Base-by-base conservation (phyloP, 2,888 invertebrate genomes). In the Uloborus plumipes region DNA sequence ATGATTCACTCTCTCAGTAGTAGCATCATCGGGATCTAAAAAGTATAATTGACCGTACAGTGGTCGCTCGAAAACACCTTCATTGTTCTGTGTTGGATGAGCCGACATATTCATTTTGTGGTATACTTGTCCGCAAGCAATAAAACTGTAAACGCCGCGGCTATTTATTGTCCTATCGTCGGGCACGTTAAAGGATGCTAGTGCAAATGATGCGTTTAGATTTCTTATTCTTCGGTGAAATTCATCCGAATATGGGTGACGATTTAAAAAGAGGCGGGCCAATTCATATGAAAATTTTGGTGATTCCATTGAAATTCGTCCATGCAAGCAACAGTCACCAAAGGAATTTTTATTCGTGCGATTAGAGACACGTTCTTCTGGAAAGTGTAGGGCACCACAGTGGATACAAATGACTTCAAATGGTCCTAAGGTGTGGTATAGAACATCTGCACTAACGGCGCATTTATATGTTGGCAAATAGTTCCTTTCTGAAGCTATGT, bases 271-370 rank as follows among this genome's bases (percentile, higher is more conserved):
- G 20, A 61, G 61, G 3, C 20, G 22, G 6, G 11, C 61, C 13
- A 61, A 61, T 18, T 61, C 61, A 61, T 61, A 7, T 20, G 61
- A 20, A 61, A 61, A 61, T 20, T 61, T 16, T 2, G 22, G 61
- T 3, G 61, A 13, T 11, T 61, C 61, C 61, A 61, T 16, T 20
- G 3, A 14, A 7, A 61, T 61, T 61, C 18, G 61, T 16, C 61
- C 61, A 61, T 61, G 61, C 61, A 61, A 61, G 20, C 20, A 61
- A 20, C 61, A 61, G 61, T 61, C 13, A 20, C 61, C 61, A 61
- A 61, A 61, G 7, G 61, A 61, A 20, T 61, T 22, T 14, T 7
- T n/a, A 20, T 20, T 18, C 3, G 11, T 61, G 3, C 14, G 61
- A 20, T 61, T 61, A 20, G 61, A 61, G 4, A 61, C 61, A 61